Evolutionary conservation across 2,888 invertebrate genomes (phyloP), one percentile per base, ranked within the genome.

Genomic region (Eugnorisma glareosa): DNA sequence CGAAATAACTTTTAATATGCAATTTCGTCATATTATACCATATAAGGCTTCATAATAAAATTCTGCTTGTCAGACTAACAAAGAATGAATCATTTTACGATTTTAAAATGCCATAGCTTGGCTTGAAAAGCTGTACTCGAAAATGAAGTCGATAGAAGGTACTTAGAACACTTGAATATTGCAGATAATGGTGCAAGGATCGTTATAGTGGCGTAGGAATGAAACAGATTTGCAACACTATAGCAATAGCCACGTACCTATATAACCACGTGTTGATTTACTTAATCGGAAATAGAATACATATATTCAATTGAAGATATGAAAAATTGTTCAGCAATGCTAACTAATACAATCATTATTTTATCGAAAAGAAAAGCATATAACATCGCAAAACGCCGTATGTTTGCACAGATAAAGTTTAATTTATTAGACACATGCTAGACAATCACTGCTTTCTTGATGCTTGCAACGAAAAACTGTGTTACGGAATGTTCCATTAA

Each of bases 401-500:
- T 28, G 6, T 57, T 57, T 18, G 28, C 59, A 59, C 31, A 59
- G 31, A 35, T 15, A 35, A 40, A 40, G 64, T n/a, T 8, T 40
- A 64, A 40, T 8, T 15, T n/a, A 40, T 4, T 40, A 63, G 37
- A 31, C 13, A 37, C n/a, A 59, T 40, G 43, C 48, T 24, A 63
- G 18, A 48, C 7, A 40, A 40, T 15, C 63, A 15, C 40, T 75
- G 68, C 45, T 69, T 35, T 48, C 37, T 21, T 61, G 54, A 48
- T 54, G 48, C 66, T 59, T 45, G 18, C 18, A 45, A 51, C 24
- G 37, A 13, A 61, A 78, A 68, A 48, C 43, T n/a, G 18, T 48
- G n/a, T 74, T 68, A 80, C 67, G 51, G 21, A 84, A 82, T 69
- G 8, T 35, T 66, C 48, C n/a, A 67, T 72, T 72, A 61, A 57